Conservation (phyloP, 1,140 invertebrate genomes). For the Zaprionus ghesquierei region DNA sequence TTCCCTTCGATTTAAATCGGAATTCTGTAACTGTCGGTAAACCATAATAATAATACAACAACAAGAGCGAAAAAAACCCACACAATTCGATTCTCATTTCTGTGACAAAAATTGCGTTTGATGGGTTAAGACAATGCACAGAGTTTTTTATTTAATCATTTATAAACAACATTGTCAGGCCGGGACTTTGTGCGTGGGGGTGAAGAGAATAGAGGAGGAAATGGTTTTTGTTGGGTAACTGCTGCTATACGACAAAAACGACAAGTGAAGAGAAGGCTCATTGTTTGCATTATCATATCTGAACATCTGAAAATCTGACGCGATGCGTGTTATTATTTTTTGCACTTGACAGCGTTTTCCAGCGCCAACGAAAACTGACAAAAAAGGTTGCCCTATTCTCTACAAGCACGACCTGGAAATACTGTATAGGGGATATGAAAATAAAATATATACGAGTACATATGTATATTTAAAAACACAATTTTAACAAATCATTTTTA, state of each 20-base stretch:
- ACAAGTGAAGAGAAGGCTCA: slow-evolving; percentile 48
- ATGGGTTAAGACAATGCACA: slow-evolving; percentile 63
- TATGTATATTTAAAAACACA: too few species aligned
- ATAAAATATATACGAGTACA: too few species aligned
- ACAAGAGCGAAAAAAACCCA: slow-evolving; percentile 6
- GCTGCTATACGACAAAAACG: slow-evolving; percentile 21
- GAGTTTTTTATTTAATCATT: slow-evolving; percentile 58
- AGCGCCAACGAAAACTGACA: slow-evolving; percentile 17
- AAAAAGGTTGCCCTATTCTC: background rate
- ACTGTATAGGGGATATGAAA: too few species aligned
- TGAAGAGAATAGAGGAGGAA: too few species aligned
- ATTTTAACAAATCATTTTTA: too few species aligned
- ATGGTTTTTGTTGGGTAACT: slow-evolving; percentile 8
- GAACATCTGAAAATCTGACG: slow-evolving; percentile 70
- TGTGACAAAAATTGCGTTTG: slow-evolving; percentile 57
- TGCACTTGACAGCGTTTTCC: slow-evolving; percentile 55
- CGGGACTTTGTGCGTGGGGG: slow-evolving; percentile 3
- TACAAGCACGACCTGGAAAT: background rate
- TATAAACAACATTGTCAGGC: slow-evolving; percentile 44
- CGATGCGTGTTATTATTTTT: slow-evolving; percentile 68
- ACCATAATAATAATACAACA: background rate
- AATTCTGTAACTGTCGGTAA: background rate
- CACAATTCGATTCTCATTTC: slow-evolving; percentile 36
- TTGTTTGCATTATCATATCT: slow-evolving; percentile 71
- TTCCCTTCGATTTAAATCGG: slow-evolving; percentile 8